Evolutionary conservation across 2,113 vertebrate species (phyloP).

Genomic region (Chinchilla lanigera): DNA sequence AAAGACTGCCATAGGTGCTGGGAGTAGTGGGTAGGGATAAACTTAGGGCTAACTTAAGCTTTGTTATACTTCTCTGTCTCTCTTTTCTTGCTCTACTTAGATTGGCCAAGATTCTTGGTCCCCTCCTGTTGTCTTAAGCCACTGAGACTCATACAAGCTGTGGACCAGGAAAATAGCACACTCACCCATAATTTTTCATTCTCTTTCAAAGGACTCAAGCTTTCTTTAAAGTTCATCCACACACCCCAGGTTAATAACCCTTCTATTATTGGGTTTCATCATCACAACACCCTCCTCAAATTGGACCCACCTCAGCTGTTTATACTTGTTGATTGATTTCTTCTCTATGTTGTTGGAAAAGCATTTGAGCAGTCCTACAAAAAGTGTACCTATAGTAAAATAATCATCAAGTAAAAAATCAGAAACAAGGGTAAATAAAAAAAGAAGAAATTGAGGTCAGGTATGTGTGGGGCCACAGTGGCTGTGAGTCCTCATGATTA

Average conservation of each 20-base stretch:
- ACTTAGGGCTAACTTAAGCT: neutral
- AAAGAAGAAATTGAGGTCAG: neutral
- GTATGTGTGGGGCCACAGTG: neutral
- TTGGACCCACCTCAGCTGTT: neutral
- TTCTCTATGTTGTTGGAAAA: slow-evolving; percentile 24
- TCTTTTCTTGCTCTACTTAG: neutral
- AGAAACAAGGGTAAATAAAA: neutral
- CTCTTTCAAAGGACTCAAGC: neutral
- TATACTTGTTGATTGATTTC: neutral
- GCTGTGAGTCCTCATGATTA: neutral
- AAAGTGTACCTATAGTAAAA: neutral
- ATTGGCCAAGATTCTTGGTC: neutral
- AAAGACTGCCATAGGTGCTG: neutral
- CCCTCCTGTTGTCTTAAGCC: neutral
- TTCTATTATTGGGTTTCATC: accelerated
- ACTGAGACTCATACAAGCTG: neutral
- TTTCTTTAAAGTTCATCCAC: neutral
- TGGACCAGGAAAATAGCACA: neutral
- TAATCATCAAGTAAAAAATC: neutral
- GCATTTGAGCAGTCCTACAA: neutral
- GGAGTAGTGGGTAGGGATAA: neutral
- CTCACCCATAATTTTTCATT: neutral
- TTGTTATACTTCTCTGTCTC: neutral
- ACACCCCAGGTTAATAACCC: neutral
- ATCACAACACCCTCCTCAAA: neutral